These are phyloP conservation scores for Scatophagus argus DNA, from an alignment of 2,113 vertebrate species.

Conservation along the genomic window DNA sequence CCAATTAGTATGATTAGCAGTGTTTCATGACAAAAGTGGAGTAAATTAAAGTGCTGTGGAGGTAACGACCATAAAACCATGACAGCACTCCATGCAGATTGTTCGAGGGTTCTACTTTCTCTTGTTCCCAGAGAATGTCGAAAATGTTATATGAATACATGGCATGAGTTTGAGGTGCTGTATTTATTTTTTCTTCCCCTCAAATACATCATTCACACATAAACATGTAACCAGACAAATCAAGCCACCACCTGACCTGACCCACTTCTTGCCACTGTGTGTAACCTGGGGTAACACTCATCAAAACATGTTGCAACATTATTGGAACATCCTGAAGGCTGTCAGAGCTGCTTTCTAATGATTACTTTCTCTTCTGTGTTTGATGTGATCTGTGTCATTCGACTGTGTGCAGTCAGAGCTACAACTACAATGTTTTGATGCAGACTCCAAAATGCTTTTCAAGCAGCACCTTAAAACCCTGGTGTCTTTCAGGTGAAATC, in stretches of 20 bases:
- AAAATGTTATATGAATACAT: background rate
- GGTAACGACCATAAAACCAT: background rate
- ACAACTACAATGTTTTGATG: constrained; percentile 23
- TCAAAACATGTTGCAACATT: constrained; percentile 28
- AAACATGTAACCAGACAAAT: constrained; percentile 1
- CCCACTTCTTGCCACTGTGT: background rate
- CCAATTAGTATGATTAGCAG: background rate
- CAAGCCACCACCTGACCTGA: constrained; percentile 20
- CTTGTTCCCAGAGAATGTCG: background rate
- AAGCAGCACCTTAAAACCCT: constrained; percentile 6
- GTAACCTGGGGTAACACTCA: constrained; percentile 39
- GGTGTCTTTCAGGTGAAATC: constrained; percentile 29
- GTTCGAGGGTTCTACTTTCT: background rate
- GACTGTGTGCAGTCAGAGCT: constrained; percentile 7
- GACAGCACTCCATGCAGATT: constrained; percentile 34
- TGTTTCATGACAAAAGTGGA: background rate
- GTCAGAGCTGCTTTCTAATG: constrained; percentile 59
- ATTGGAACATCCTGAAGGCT: constrained; percentile 48
- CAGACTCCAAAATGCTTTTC: constrained; percentile 5
- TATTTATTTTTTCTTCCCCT: constrained; percentile 31
- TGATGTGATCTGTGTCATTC: constrained; percentile 53
- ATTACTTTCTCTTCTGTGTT: constrained; percentile 32
- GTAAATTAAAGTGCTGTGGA: background rate
- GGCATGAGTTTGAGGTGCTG: background rate
- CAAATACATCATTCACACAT: constrained; percentile 23